Base-by-base conservation (phyloP, 2,797 vertebrate species). In the Ibycter americanus region DNA sequence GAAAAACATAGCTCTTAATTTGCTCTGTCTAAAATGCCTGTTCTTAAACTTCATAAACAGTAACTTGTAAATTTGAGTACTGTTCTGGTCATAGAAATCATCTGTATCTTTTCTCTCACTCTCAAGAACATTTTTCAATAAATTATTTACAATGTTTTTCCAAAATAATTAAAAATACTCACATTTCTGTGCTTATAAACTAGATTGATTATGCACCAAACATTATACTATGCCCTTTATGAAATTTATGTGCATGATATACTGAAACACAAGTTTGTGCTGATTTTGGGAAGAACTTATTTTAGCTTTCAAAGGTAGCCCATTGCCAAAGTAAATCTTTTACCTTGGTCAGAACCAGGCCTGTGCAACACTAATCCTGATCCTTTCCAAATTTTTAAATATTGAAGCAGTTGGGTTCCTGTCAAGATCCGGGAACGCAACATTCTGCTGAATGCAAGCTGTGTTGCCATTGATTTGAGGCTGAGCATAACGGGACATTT, bases 161-260 rank as follows among this genome's bases (percentile, higher is more conserved):
- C 22, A 66, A 51, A 83, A 49, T 73, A 84, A 87, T 70, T 9
- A 85, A 89, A 94, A 84, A 58, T 51, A 72, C 5, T 46, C 31
- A 46, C 8, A 51, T 66, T 83, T 68, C 11, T 31, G 25, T 80
- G 34, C 47, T 83, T 44, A 62, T 38, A 72, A 87, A 61, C 32
- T 23, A 68, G n/a, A 34, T 74, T 71, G 27, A 65, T 90, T 72
- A 67, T 54, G n/a, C 40, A 59, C 32, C 54, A 87, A 58, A 72
- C 12, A 34, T 38, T 32, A 68, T 51, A 51, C 8, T 27, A 61
- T 0, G 0, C 12, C 22, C 19, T 54, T 72, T 29, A 42, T 58
- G 46, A 77, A 87, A 92, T 52, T 6, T 31, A 49, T n/a, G 34
- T 68, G 21, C 17, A 26, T 52, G n/a, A 51, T n/a, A 67, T 6